Base-by-base conservation (phyloP, 2,888 invertebrate species). In the Spialia ferax region DNA sequence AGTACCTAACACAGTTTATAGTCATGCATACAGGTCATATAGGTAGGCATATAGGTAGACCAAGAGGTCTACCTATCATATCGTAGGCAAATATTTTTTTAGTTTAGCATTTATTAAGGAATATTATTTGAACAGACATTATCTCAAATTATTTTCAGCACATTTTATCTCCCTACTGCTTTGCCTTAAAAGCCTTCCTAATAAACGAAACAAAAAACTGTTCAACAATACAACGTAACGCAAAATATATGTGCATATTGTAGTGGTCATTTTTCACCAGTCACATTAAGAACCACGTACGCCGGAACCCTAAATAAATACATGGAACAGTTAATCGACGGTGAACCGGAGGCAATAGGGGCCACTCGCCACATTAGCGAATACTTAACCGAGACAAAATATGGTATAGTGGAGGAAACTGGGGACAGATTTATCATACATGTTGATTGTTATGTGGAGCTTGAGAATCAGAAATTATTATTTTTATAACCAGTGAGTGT, bases 311-410 rank as follows among this genome's bases (percentile, higher is more conserved):
- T 87, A 89, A 90, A 87, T 88, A 91, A 91, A 91, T 88, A 52
- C 50, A 85, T 87, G 84, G 82, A 76, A 82, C 80, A 86, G 85
- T 83, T 88, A 90, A 92, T 91, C 88, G 91, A 88, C 90, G 86
- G 85, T 88, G 85, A 89, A 89, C 82, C 79, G 75, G 79, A 75
- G 79, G 79, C 81, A 83, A 80, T 79, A 83, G 77, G 50, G 79
- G 75, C 74, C 75, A 73, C 72, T 75, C 73, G 74, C 74, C 81
- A 81, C 84, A 83, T 87, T 87, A 84, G 83, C 79, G 66, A 71
- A 75, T 78, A 73, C 72, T 77, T 75, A 63, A 74, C 77, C 72
- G 78, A 74, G 78, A 80, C 76, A 79, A 78, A 79, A 75, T 71
- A 61, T 42, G 59, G 59, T 59, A 63, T 64, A 48, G 18, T 38